Evolutionary conservation across 1,140 invertebrate genomes (phyloP), one percentile per base, ranked within the genome.

Genomic region (Monomorium pharaonis): DNA sequence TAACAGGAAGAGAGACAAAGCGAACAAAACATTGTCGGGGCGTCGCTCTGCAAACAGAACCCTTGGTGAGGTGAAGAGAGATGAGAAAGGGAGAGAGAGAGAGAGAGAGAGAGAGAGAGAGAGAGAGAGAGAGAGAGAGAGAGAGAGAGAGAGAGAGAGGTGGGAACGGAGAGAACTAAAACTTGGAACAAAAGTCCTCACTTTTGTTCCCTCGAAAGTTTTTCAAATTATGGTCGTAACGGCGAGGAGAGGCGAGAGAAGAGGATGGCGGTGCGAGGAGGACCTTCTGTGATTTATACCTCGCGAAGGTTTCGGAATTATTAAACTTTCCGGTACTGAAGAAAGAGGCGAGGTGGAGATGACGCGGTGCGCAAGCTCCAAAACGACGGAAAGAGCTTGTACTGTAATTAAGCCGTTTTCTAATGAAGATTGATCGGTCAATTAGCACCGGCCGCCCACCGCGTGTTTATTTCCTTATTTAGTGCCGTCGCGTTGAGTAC

Each of bases 141-240:
- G n/a, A n/a, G 37, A 14, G 63, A 2, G 42, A 16, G n/a, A 18
- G 16, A 44, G 18, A 10, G 14, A 30, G 27, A 30, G 5, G 54
- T 18, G 51, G 49, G 60, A 47, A 76, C 51, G 69, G 44, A 85
- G 85, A 75, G 90, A 91, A 92, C 92, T 93, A 92, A 91, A 94
- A 94, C 93, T 94, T 94, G 93, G 93, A 94, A 94, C 93, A 94
- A 94, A 94, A 94, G 94, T 94, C 92, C 91, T 92, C 89, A 94
- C 94, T 94, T 94, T 94, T 94, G 94, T 94, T 94, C 93, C 69
- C 78, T 85, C 90, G 81, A 94, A 94, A 94, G 94, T 94, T 94
- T 94, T 94, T 94, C 94, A 88, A 94, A 94, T 94, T 94, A 94
- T 94, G 91, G 92, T 91, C 91, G 88, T 77, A 87, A 89, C 81